Conservation (phyloP, 1,140 invertebrate genomes). For the Drosophila nebulosa region DNA sequence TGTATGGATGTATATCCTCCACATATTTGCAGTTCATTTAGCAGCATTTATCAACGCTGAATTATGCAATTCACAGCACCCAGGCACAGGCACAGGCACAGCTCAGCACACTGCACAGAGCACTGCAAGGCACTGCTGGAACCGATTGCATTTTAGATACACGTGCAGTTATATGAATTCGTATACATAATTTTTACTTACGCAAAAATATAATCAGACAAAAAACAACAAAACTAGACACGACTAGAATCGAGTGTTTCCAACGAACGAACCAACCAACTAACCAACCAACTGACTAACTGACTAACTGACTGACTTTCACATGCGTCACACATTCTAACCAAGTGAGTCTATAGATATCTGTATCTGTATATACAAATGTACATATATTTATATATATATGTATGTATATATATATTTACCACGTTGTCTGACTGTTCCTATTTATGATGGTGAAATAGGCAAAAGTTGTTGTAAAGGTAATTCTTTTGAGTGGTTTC, state of each 20-base stretch:
- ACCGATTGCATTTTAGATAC: conserved; percentile 16
- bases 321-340: conserved; percentile 34
- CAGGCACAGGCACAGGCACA: too few relatives aligned
- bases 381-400: not conserved
- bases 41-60: conserved; percentile 56
- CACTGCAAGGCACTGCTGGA: conserved; percentile 13
- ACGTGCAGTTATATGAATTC: conserved; percentile 44
- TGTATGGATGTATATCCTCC: not conserved
- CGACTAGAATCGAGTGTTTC: conserved; percentile 36
- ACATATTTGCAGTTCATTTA: conserved; percentile 59
- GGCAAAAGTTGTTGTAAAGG: not conserved
- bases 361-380: too few relatives aligned
- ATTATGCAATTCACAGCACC: conserved; percentile 57
- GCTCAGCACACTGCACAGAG: not conserved
- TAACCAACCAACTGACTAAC: too few relatives aligned
- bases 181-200: conserved; percentile 62
- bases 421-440: not conserved
- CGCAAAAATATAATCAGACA: conserved; percentile 38
- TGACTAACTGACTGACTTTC: too few relatives aligned
- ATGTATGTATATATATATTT: not conserved
- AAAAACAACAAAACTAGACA: not conserved
- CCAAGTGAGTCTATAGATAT: conserved; percentile 8
- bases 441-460: not conserved
- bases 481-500: not conserved
- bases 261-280: too few relatives aligned